Conservation (phyloP, 2,797 vertebrate genomes). For the Gymnodraco acuticeps region DNA sequence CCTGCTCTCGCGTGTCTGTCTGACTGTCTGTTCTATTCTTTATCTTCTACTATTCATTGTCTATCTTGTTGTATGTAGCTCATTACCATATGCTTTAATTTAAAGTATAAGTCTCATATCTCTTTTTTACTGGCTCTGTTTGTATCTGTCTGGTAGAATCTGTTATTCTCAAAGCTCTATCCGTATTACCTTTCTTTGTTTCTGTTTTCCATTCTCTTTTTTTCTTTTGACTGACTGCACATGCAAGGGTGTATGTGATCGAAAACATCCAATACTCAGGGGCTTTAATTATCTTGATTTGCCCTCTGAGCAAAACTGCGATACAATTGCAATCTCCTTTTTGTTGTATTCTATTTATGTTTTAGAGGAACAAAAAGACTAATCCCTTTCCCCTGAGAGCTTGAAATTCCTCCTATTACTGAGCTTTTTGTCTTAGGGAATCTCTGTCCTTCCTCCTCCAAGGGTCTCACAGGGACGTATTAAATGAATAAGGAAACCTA, state of each 20-base stretch:
- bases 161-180: not conserved
- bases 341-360: conserved; percentile 30
- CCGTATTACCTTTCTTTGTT: not conserved
- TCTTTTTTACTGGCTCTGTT: not conserved
- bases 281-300: conserved; percentile 39
- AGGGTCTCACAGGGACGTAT: conserved; percentile 60
- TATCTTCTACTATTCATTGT: not conserved
- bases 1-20: not conserved
- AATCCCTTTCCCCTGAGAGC: conserved; percentile 4
- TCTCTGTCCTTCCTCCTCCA: conserved; percentile 12
- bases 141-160: not conserved
- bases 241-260: not conserved
- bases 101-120: not conserved
- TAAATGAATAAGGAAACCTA: conserved; percentile 45
- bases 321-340: conserved; percentile 24
- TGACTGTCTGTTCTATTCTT: not conserved
- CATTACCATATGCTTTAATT: not conserved
- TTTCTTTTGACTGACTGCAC: not conserved
- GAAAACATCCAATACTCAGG: conserved; percentile 5
- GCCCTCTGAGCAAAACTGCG: not conserved
- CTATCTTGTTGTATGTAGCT: no score
- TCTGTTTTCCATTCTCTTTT: not conserved
- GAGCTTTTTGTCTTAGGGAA: conserved; percentile 21
- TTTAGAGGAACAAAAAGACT: conserved; percentile 29
- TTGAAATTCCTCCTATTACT: conserved; percentile 21